Conservation (phyloP, 1,140 invertebrate species). For the Ylistrum balloti region DNA sequence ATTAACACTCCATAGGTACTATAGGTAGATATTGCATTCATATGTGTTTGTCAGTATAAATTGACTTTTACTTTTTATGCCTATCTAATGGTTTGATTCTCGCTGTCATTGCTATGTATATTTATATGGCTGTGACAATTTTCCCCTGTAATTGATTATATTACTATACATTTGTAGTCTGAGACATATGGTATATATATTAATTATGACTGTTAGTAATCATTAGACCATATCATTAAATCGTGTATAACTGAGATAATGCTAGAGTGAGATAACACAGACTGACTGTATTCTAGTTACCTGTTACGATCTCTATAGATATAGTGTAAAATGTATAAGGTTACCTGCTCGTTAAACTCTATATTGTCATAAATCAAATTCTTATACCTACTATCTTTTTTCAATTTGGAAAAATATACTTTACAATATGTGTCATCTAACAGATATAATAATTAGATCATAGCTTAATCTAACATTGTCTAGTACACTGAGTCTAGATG, state of each 20-base stretch:
- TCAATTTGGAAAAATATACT: background rate
- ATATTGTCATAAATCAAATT: background rate
- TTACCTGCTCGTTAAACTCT: background rate
- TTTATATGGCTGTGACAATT: background rate
- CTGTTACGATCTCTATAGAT: background rate
- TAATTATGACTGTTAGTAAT: background rate
- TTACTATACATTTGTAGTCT: background rate
- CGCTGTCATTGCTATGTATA: too few relatives aligned
- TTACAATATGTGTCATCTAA: background rate
- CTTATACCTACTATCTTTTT: too few relatives aligned
- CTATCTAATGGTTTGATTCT: too few relatives aligned
- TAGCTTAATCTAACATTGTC: background rate
- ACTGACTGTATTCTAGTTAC: background rate
- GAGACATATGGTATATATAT: background rate
- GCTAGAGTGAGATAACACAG: background rate
- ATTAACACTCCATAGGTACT: background rate
- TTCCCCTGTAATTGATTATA: background rate
- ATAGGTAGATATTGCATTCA: background rate
- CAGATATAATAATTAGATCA: background rate
- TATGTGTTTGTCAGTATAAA: background rate
- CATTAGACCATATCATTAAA: background rate
- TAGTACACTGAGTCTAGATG: too few relatives aligned
- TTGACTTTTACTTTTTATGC: background rate
- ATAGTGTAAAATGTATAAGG: background rate
- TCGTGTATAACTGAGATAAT: conserved; percentile 11